Percentiles rank a stretch among this genome's conserved stretches.
phyloP scores from a whole-genome alignment of 2,888 invertebrate genomes.

The Rhagophthalmus giganteus region DNA sequence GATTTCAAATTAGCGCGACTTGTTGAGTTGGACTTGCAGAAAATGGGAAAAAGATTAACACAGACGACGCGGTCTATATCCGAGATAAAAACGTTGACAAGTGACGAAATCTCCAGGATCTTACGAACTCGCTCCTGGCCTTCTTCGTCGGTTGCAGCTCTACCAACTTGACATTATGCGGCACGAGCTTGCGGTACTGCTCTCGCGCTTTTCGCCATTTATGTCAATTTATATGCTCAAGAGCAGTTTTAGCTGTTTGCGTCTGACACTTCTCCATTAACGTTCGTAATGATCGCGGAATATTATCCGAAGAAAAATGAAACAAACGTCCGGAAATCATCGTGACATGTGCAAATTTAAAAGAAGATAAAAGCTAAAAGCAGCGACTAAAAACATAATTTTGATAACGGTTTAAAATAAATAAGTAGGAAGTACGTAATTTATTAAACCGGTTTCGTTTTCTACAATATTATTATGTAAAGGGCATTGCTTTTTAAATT shows the following conservation, averaged over 20 bases:
- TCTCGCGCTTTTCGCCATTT: constrained; percentile 7
- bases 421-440: too few relatives aligned
- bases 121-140: constrained; percentile 3
- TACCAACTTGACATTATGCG: constrained; percentile 16
- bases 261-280: constrained; percentile 14
- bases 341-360: constrained; percentile 4
- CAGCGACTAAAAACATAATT: not conserved
- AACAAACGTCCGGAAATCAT: constrained; percentile 3
- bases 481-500: too few relatives aligned
- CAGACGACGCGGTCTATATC: constrained; percentile 6
- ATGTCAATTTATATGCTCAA: constrained; percentile 14
- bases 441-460: too few relatives aligned
- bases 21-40: constrained; percentile 28
- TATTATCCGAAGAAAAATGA: constrained; percentile 8
- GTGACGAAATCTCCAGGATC: constrained; percentile 18
- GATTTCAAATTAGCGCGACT: constrained; percentile 31
- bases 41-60: constrained; percentile 19
- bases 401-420: not conserved
- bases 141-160: constrained; percentile 10
- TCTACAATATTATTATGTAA: too few relatives aligned
- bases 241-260: constrained; percentile 11
- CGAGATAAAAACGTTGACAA: constrained; percentile 17
- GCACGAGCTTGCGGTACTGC: constrained; percentile 9
- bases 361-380: not conserved
- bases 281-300: constrained; percentile 6